Evolutionary conservation across 2,888 invertebrate genomes (phyloP).

Genomic region (Melanostoma mellinum): DNA sequence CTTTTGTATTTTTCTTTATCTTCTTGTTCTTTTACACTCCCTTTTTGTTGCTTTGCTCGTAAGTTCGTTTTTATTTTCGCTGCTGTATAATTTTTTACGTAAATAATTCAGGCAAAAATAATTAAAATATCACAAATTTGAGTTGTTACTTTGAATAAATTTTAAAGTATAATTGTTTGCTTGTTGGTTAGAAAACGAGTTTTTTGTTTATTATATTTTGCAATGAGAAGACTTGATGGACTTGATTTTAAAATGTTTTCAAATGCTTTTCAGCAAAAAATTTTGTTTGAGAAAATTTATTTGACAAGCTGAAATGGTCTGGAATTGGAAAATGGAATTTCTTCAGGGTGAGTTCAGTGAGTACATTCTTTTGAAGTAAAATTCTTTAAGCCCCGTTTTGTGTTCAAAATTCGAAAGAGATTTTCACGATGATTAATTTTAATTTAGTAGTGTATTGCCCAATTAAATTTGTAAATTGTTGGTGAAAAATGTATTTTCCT

Average conservation of each 20-base stretch:
- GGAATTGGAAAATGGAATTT: constrained; percentile 17
- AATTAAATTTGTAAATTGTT: too few species aligned
- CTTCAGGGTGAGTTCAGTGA: not conserved
- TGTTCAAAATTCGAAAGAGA: too few species aligned
- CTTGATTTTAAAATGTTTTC: constrained; percentile 10
- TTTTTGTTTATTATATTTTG: not conserved
- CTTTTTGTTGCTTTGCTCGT: constrained; percentile 10
- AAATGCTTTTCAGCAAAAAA: constrained; percentile 15
- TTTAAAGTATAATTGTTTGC: constrained; percentile 14
- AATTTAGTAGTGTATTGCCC: too few species aligned
- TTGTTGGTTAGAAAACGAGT: not conserved
- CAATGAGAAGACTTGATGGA: constrained; percentile 5
- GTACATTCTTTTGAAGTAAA: too few species aligned
- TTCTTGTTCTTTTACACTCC: constrained; percentile 4
- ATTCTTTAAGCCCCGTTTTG: too few species aligned
- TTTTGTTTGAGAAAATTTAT: constrained; percentile 58
- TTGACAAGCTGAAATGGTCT: constrained; percentile 41
- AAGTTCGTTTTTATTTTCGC: constrained; percentile 26
- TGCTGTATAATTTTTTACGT: constrained; percentile 54
- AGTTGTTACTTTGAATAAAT: constrained; percentile 32
- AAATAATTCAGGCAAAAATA: constrained; percentile 44
- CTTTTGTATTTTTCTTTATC: constrained; percentile 27
- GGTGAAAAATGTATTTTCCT: too few species aligned
- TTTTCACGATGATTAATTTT: too few species aligned
- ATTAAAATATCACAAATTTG: constrained; percentile 60